Base-by-base conservation (phyloP, 1,140 invertebrate species). In the Ceratosolen fusciceps region DNA sequence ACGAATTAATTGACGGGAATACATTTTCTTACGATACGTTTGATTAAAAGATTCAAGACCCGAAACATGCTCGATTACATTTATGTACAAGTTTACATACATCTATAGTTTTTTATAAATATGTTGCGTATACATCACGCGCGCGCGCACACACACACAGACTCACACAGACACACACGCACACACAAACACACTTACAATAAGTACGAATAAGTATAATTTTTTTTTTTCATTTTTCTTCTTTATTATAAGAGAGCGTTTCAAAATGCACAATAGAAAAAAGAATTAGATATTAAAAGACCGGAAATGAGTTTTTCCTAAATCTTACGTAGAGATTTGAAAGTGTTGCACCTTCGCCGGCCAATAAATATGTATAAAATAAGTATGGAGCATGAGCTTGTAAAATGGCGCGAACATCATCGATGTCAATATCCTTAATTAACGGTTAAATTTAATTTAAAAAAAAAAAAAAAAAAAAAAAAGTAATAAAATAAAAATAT, bases 21-120 rank as follows among this genome's bases (percentile, higher is more conserved):
- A 65, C 62, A 26, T 65, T 79, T 68, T 67, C 47, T 26, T 67
- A 37, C 72, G 73, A 75, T 80, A 80, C 78, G 73, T 75, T 80
- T 80, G 78, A 80, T 80, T 80, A 70, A 82, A 81, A 83, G 81
- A 83, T 83, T 73, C 65, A 78, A 84, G 83, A 80, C 70, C 77
- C 82, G 70, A 80, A 78, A 79, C 67, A 82, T 76, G 70, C 74
- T 82, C 74, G 37, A 72, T 79, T 47, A 56, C 70, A 58, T 71
- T 74, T 79, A 77, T 78, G 74, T 82, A 81, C 67, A 54, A 83
- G 65, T 60, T 81, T 60, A 24, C 29, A 24, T 60, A 24, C 29
- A 24, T 60, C 26, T 60, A 60, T 60, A 60, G 26, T 26, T 65
- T 37, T 54, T 12, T 54, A 54, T 54, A 54, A 12, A 54, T 60